Base-by-base conservation (phyloP, 2,797 vertebrate species). In the Aplochiton taeniatus region DNA sequence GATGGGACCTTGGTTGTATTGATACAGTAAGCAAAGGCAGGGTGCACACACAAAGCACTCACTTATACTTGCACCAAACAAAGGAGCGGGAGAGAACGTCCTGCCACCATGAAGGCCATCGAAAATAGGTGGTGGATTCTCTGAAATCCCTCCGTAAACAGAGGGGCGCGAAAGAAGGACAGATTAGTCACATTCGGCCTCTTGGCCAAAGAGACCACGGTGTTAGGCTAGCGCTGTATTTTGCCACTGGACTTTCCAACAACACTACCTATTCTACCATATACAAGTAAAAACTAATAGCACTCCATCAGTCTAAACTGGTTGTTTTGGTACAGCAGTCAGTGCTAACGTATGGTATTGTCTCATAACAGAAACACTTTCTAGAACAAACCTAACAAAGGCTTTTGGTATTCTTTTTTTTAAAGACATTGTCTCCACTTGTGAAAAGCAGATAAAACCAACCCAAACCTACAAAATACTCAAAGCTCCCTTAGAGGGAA, bases 1-100 rank as follows among this genome's bases (percentile, higher is more conserved):
- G 31, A 31, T 6, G 31, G 31, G 3, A 31, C 31, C 31, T 3
- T 6, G 31, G 31, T 54, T 69, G 44, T 77, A 65, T 82, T 81
- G 78, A 67, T 77, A 82, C 53, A 80, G 69, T 77, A 75, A 75
- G 72, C 79, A 77, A 60, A 78, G 51, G 61, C 31, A 66, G 47
- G 60, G 67, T 58, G 69, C 66, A 72, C 66, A 69, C 56, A 65
- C 63, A 63, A 62, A 57, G 62, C 62, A 72, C 14, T n/a, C 55
- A 58, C 46, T 60, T 10, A 49, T 41, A 64, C 41, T 49, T 17
- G 68, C 31, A 61, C 17, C 16, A 44, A 73, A 74, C 68, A 79
- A 77, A 60, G 47, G 48, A 74, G 41, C 48, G 60, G 14, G 6
- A 59, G 54, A 43, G 44, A 79, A 69, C 12, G 59, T 67, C 44